phyloP scores from a whole-genome alignment of 2,113 vertebrate genomes.

The Etheostoma spectabile region DNA sequence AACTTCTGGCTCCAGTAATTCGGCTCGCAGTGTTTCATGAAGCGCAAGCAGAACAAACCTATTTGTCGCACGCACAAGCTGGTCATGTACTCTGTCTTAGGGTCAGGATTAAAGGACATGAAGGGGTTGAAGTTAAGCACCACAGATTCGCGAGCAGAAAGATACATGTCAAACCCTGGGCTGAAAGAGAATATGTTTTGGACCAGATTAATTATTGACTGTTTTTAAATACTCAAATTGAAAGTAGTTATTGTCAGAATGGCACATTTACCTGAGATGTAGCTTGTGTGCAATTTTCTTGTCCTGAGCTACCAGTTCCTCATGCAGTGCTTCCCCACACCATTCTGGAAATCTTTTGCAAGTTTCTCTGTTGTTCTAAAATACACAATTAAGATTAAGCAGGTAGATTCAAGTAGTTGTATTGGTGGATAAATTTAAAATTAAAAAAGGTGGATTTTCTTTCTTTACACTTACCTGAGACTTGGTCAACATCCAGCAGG shows the following conservation, averaged over 20 bases:
- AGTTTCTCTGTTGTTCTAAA: slow-evolving; percentile 91
- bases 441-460: background rate
- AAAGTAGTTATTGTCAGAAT: too few relatives aligned
- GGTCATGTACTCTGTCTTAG: slow-evolving; percentile 89
- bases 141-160: slow-evolving; percentile 90
- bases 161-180: slow-evolving; percentile 99
- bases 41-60: slow-evolving; percentile 93
- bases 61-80: slow-evolving; percentile 92
- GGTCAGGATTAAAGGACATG: slow-evolving; percentile 91
- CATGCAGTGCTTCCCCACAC: slow-evolving; percentile 89
- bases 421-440: background rate
- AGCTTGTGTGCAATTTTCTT: slow-evolving; percentile 96
- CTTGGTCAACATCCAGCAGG: slow-evolving; percentile 90
- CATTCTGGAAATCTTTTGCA: slow-evolving; percentile 86
- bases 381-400: slow-evolving; percentile 16
- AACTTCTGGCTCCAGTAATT: slow-evolving; percentile 93
- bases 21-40: slow-evolving; percentile 93
- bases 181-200: slow-evolving; percentile 56
- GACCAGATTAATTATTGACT: background rate
- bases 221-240: background rate
- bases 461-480: slow-evolving; percentile 86
- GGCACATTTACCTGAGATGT: slow-evolving; percentile 91
- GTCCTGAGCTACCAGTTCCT: slow-evolving; percentile 89
- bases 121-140: slow-evolving; percentile 98
- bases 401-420: slow-evolving; percentile 12